Conservation (phyloP, 2,797 vertebrate genomes). For the Mormyrops attenuatus region DNA sequence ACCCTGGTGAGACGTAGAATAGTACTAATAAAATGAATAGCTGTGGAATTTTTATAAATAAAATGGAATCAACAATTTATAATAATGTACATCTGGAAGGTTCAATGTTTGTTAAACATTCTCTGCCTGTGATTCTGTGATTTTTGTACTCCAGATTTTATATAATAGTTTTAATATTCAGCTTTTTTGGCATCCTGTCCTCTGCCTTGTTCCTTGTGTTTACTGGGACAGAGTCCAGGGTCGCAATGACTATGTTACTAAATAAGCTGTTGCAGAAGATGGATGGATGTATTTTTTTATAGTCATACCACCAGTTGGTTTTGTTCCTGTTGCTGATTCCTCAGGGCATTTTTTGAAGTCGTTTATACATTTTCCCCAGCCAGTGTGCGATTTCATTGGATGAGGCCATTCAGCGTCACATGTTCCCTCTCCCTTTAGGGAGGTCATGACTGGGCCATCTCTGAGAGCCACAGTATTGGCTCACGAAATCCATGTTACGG, state of each 20-base stretch:
- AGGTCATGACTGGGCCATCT: background rate
- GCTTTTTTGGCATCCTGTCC: background rate
- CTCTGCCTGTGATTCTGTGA: background rate
- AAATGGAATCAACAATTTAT: background rate
- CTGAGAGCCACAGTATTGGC: background rate
- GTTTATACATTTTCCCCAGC: background rate
- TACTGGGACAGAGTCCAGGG: background rate
- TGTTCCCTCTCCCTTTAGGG: background rate
- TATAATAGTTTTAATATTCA: conserved; percentile 4
- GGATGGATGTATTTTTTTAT: background rate
- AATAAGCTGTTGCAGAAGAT: background rate
- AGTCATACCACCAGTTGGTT: background rate
- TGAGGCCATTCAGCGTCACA: background rate
- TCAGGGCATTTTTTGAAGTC: background rate
- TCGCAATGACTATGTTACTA: background rate
- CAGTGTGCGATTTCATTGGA: background rate
- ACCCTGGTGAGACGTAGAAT: background rate
- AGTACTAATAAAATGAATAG: background rate
- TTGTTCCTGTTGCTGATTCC: background rate
- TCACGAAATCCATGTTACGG: background rate
- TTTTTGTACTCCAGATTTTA: background rate
- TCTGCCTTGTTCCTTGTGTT: background rate
- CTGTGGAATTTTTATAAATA: background rate
- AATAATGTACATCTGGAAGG: background rate
- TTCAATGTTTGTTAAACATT: background rate